A percentile compares a stretch with the other conserved stretches of the same genome.
phyloP scores from a whole-genome alignment of 2,888 invertebrate species.

The Phragmatobia fuliginosa region DNA sequence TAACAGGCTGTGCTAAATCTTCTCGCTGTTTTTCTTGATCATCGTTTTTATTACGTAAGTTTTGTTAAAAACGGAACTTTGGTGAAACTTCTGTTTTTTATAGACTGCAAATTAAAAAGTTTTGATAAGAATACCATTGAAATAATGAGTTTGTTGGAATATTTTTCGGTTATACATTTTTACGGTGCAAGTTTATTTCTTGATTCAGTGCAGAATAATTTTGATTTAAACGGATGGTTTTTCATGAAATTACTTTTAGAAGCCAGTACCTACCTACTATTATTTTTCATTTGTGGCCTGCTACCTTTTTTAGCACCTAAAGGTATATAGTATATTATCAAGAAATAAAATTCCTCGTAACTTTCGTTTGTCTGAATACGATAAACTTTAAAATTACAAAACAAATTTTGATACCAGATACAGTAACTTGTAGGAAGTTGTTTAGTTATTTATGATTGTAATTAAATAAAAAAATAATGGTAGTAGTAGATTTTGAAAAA shows the following conservation, averaged over 20 bases:
- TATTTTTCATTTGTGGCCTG: neutral
- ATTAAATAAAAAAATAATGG: no score
- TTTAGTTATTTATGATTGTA: no score
- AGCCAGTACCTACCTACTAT: neutral
- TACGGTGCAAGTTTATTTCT: conserved; percentile 46
- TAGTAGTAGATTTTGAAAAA: no score
- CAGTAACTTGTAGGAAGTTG: no score
- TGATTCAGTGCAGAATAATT: conserved; percentile 32
- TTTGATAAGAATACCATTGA: conserved; percentile 38
- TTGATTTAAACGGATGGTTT: conserved; percentile 34
- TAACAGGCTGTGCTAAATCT: neutral
- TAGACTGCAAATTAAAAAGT: conserved; percentile 50
- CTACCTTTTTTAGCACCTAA: neutral
- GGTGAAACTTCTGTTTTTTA: conserved; percentile 50
- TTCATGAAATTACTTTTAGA: conserved; percentile 7
- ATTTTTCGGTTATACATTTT: conserved; percentile 38
- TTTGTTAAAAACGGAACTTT: conserved; percentile 13
- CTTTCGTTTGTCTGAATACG: no score
- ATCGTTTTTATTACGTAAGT: conserved; percentile 26
- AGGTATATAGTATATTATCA: no score
- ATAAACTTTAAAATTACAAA: no score
- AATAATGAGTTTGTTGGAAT: conserved; percentile 32
- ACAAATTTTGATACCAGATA: no score
- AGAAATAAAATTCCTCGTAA: no score
- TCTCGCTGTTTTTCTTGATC: conserved; percentile 1